Percentiles rank a stretch among this genome's conserved stretches.
Conservation (phyloP, 2,888 invertebrate genomes). For the Lithophane leautieri region DNA sequence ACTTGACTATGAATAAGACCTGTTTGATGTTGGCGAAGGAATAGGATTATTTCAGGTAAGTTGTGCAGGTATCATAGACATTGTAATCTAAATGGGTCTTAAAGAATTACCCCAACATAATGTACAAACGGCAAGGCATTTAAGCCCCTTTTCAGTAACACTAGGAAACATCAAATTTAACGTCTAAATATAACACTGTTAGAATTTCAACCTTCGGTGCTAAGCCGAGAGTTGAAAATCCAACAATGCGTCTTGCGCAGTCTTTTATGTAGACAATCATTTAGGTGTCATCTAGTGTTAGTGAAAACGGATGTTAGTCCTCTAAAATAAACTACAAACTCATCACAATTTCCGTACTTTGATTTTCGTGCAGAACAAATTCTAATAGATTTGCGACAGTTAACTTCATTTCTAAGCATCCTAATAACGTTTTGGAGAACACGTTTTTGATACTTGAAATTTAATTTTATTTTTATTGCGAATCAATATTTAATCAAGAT, state of each 20-base stretch:
- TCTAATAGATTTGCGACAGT: neutral
- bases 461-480: neutral
- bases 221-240: neutral
- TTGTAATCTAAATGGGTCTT: neutral
- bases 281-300: too few relatives aligned
- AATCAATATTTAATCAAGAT: neutral
- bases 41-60: neutral
- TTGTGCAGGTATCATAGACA: neutral
- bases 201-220: neutral
- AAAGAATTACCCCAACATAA: neutral
- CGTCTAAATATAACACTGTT: neutral
- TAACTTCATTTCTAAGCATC: neutral
- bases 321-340: neutral
- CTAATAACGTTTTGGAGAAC: neutral
- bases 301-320: neutral
- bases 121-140: neutral
- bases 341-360: neutral
- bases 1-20: slow-evolving; percentile 13
- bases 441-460: too few relatives aligned
- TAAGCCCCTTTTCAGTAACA: neutral
- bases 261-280: neutral
- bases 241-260: neutral
- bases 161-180: neutral
- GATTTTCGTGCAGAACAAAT: neutral
- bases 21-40: slow-evolving; percentile 14